Base-by-base conservation (phyloP, 2,888 invertebrate species). In the Ephialtes manifestator region DNA sequence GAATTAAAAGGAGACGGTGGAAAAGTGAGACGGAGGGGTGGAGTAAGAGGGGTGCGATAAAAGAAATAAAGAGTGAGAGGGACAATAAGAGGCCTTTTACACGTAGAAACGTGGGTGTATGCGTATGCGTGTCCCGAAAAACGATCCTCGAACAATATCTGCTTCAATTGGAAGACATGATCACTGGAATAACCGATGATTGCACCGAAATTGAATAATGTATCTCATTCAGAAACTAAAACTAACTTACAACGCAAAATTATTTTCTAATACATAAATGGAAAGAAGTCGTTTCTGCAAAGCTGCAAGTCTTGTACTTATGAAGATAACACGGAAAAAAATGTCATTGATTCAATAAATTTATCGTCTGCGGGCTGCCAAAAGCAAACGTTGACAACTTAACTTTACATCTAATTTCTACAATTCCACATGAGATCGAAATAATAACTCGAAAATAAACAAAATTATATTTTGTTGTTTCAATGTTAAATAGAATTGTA, bases 41-140 rank as follows among this genome's bases (percentile, higher is more conserved):
- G 55, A 55, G 55, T 24, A 20, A 55, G 55, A 55, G 55, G 24
- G 55, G 24, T 11, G 2, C 24, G 24, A 55, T 55, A 24, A 55
- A 55, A 53, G 53, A 24, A 55, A 55, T 55, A 55, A 55, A 67
- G 31, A 13, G 68, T 24, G 53, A 81, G 51, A 70, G 75, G 60
- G 72, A 58, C 71, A 20, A 24, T 55, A 20, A 55, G 55, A 24
- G 71, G 84, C 83, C 76, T 84, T 84, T 80, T 76, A 75, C 75
- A 76, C 84, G 51, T 60, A 71, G 35, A 31, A 63, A 46, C 43
- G 24, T 53, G 39, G 18, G 70, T 51, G 31, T 51, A 15, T 8
- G 46, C 20, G 53, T 51, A n/a, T 51, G 39, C 3, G 55, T 60
- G 46, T 11, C 2, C 8, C 48, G 7, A 51, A 51, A 24, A 55